Conservation (phyloP, 2,888 invertebrate genomes). For the Ernsta delagoae region DNA sequence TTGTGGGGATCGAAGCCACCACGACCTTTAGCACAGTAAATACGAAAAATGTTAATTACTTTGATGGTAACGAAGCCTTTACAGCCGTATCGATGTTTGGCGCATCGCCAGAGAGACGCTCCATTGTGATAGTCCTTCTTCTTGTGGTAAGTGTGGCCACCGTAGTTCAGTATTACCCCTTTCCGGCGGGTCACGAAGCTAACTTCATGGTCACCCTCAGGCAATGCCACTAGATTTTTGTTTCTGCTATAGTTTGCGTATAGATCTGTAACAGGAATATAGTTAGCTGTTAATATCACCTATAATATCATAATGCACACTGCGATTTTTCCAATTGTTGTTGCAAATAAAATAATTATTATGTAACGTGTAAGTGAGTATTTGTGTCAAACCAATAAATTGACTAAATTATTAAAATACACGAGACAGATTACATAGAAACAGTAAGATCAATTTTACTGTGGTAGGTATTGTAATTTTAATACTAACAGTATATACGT, state of each 20-base stretch:
- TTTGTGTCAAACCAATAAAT: too few species aligned
- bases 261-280: neutral
- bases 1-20: too few species aligned
- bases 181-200: conserved; percentile 7
- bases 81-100: conserved; percentile 18
- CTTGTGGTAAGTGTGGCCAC: conserved; percentile 20
- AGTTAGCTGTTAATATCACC: neutral
- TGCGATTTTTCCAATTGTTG: too few species aligned
- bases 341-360: too few species aligned
- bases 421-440: too few species aligned
- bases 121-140: conserved; percentile 25
- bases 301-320: too few species aligned
- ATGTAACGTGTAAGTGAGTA: too few species aligned
- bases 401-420: too few species aligned
- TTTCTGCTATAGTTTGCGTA: neutral
- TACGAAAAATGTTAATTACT: neutral
- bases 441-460: too few species aligned
- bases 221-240: conserved; percentile 9
- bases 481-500: too few species aligned
- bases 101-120: conserved; percentile 23
- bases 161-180: conserved; percentile 15
- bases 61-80: conserved; percentile 27
- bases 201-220: neutral
- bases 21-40: too few species aligned
- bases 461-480: too few species aligned